Evolutionary conservation across 2,888 invertebrate genomes (phyloP).

Genomic region (Pantelozetes paolii): DNA sequence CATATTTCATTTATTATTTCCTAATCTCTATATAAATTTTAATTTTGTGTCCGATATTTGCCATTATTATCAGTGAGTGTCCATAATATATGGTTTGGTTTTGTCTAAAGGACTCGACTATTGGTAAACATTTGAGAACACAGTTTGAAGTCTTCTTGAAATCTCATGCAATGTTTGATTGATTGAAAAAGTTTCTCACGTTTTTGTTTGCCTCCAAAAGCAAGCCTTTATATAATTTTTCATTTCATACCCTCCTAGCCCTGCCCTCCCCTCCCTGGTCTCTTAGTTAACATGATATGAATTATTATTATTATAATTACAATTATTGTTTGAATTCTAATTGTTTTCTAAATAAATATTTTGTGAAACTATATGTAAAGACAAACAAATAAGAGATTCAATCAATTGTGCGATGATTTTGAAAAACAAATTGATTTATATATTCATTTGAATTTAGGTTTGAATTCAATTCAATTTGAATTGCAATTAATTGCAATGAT

Average conservation of each 20-base stretch:
- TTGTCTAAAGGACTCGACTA: background rate
- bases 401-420: background rate
- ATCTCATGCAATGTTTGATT: constrained; percentile 10
- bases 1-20: too few relatives aligned
- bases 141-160: background rate
- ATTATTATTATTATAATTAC: background rate
- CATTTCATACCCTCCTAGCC: background rate
- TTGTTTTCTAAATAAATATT: background rate
- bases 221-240: constrained; percentile 16
- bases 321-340: background rate
- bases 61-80: background rate
- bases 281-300: background rate
- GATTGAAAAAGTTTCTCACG: constrained; percentile 33
- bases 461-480: background rate
- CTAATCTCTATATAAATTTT: too few relatives aligned
- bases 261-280: background rate
- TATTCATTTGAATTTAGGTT: background rate
- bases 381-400: background rate
- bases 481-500: background rate
- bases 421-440: background rate
- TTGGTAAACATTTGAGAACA: background rate
- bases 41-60: background rate
- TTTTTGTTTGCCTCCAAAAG: background rate
- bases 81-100: background rate
- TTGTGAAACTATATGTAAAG: background rate